Evolutionary conservation across 2,797 vertebrate genomes (phyloP).

Genomic region (Siniperca obscura): DNA sequence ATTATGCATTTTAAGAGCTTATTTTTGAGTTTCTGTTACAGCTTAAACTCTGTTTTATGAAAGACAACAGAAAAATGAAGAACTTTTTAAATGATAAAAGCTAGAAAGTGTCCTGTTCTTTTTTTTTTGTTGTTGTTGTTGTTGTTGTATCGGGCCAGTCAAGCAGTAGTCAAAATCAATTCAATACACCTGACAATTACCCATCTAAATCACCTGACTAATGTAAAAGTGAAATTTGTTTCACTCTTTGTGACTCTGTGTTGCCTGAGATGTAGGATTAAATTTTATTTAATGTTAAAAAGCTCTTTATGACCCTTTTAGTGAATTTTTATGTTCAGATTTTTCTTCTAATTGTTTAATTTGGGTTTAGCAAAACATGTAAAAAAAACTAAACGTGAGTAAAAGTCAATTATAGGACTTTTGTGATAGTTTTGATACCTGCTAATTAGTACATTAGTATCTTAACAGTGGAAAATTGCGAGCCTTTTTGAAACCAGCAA

Average conservation of each 20-base stretch:
- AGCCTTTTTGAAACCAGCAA: not conserved
- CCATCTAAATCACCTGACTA: not conserved
- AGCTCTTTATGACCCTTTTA: not conserved
- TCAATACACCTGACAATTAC: not conserved
- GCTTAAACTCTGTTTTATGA: not conserved
- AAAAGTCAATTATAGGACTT: not conserved
- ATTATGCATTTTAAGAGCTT: not conserved
- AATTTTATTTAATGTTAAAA: not conserved
- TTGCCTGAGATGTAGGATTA: not conserved
- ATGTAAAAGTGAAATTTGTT: not conserved
- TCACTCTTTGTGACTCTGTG: not conserved
- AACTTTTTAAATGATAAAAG: not conserved
- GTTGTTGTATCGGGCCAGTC: not conserved
- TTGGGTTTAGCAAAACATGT: not conserved
- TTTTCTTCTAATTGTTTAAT: not conserved
- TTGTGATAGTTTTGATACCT: not conserved
- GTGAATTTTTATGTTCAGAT: not conserved
- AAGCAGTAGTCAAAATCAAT: not conserved
- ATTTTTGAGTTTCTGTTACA: not conserved
- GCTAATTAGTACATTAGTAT: not conserved
- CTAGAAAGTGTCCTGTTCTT: not conserved
- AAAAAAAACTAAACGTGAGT: not conserved
- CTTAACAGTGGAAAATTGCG: not conserved
- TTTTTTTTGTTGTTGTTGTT: not conserved
- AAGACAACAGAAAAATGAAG: not conserved